phyloP scores from a whole-genome alignment of 2,797 vertebrate genomes.

The Anisognathus igniventris region DNA sequence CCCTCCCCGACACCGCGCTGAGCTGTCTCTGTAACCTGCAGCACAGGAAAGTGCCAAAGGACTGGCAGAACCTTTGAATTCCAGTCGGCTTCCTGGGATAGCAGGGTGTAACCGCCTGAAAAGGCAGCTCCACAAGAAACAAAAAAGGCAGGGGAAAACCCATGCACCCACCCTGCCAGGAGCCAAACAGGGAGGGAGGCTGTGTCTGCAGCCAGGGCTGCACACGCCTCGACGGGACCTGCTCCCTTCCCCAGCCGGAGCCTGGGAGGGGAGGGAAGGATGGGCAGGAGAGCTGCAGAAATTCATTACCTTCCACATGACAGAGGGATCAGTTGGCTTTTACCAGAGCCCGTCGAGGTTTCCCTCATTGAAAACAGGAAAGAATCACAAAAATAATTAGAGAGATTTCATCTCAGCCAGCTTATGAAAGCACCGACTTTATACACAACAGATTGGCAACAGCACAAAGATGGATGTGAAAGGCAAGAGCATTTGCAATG shows the following conservation, averaged over 20 bases:
- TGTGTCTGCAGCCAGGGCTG: conserved; percentile 23
- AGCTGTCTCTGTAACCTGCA: not conserved
- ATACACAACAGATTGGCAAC: conserved; percentile 57
- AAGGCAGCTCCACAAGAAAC: conserved; percentile 44
- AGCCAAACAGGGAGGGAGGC: conserved; percentile 48
- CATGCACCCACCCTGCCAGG: conserved; percentile 35
- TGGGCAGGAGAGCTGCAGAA: not conserved
- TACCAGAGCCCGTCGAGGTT: conserved; percentile 17
- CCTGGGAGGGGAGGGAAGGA: not conserved
- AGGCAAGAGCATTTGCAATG: conserved; percentile 50
- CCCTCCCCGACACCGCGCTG: not conserved
- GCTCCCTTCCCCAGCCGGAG: not conserved
- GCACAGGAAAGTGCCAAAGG: not conserved
- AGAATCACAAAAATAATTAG: conserved; percentile 65
- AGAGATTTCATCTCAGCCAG: conserved; percentile 61
- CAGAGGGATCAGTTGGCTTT: conserved; percentile 24
- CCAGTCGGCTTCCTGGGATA: not conserved
- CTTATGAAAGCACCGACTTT: conserved; percentile 57
- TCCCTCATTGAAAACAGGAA: conserved; percentile 55
- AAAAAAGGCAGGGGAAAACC: conserved; percentile 34
- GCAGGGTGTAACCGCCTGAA: conserved; percentile 31
- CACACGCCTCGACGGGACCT: conserved; percentile 5
- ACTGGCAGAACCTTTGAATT: conserved; percentile 44
- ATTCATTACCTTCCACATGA: conserved; percentile 49
- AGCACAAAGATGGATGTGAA: conserved; percentile 54